Evolutionary conservation across 1,140 invertebrate species (phyloP).

Genomic region (Scaptomyza pallida): DNA sequence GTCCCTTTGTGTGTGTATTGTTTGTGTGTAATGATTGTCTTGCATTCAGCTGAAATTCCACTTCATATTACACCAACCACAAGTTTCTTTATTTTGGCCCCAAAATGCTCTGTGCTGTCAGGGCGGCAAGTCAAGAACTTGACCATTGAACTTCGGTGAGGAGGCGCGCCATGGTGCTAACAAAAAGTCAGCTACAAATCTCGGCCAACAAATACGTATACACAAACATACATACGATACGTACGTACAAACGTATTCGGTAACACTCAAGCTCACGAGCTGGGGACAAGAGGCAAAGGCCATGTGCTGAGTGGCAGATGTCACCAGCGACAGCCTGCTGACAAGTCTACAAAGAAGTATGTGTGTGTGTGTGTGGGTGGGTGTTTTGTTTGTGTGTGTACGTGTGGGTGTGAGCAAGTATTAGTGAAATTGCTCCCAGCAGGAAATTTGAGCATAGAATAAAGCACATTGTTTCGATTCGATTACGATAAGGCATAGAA

Average conservation of each 20-base stretch:
- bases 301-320: constrained; percentile 70
- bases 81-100: not conserved
- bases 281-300: constrained; percentile 25
- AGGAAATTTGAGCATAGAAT: constrained; percentile 22
- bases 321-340: constrained; percentile 72
- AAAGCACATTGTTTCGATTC: constrained; percentile 11
- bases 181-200: constrained; percentile 60
- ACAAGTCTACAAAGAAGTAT: constrained; percentile 60
- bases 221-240: too few species aligned
- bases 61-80: constrained; percentile 2
- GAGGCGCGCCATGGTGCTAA: constrained; percentile 42
- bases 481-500: constrained; percentile 1
- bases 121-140: constrained; percentile 28
- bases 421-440: constrained; percentile 31
- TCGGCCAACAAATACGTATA: constrained; percentile 35
- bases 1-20: not conserved
- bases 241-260: not conserved
- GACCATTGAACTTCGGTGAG: constrained; percentile 65
- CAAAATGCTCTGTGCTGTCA: constrained; percentile 12
- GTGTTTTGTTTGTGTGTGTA: constrained; percentile 23
- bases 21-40: constrained; percentile 36
- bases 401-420: constrained; percentile 36
- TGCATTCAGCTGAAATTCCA: constrained; percentile 9
- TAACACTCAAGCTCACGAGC: constrained; percentile 16
- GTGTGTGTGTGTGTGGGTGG: constrained; percentile 18